Percentiles rank a stretch among this genome's conserved stretches.
Evolutionary conservation across 2,888 invertebrate genomes (phyloP).

Genomic region (Morinoia aosen): DNA sequence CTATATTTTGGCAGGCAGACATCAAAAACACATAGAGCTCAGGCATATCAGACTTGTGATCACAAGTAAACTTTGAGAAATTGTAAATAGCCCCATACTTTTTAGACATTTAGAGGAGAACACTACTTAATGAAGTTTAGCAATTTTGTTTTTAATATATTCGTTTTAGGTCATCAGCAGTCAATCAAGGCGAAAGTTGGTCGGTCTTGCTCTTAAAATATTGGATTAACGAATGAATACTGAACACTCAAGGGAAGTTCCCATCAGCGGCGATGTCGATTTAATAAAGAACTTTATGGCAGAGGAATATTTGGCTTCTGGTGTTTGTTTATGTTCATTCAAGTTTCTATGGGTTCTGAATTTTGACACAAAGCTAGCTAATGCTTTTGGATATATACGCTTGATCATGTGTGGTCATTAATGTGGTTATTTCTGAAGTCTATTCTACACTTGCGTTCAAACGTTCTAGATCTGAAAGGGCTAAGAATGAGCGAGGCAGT

Average conservation of each 20-base stretch:
- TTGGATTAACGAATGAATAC: neutral
- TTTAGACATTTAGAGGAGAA: neutral
- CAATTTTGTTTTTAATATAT: neutral
- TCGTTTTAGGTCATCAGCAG: neutral
- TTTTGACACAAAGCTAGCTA: neutral
- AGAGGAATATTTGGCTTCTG: neutral
- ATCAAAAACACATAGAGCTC: neutral
- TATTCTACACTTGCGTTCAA: neutral
- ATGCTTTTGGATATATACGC: neutral
- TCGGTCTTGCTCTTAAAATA: neutral
- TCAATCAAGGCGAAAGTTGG: neutral
- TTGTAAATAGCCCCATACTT: neutral
- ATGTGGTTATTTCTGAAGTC: neutral
- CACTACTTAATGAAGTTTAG: neutral
- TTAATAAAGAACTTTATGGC: neutral
- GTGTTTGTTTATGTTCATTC: neutral
- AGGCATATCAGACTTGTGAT: neutral
- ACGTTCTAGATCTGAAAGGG: neutral
- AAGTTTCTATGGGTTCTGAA: neutral
- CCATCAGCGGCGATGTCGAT: neutral
- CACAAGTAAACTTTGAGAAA: neutral
- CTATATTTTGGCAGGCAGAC: neutral
- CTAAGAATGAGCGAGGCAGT: neutral
- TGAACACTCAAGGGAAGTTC: neutral
- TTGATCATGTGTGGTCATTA: neutral